Percentiles rank a stretch among this genome's conserved stretches.
phyloP scores from a whole-genome alignment of 1,140 invertebrate genomes.

The Meloidogyne floridensis region DNA sequence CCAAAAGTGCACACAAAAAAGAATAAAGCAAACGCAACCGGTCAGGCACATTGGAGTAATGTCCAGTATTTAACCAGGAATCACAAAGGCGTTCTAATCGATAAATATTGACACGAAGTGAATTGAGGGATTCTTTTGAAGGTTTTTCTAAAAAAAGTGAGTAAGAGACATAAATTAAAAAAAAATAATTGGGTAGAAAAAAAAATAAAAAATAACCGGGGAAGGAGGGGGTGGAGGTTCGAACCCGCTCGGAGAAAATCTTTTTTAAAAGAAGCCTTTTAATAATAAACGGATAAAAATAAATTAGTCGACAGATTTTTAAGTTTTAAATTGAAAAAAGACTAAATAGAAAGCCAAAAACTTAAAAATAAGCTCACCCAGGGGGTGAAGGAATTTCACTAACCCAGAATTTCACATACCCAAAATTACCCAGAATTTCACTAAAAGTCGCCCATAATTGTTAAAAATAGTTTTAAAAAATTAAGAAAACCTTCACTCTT shows the following conservation, averaged over 20 bases:
- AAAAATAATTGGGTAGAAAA: too few species aligned
- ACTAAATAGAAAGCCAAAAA: too few species aligned
- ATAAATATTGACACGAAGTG: background rate
- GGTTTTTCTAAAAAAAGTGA: background rate
- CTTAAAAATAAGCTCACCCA: too few species aligned
- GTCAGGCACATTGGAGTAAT: constrained; percentile 51
- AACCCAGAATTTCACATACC: too few species aligned
- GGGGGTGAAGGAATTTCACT: too few species aligned
- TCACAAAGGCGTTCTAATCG: constrained; percentile 25
- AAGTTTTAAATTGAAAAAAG: too few species aligned
- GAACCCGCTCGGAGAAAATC: background rate
- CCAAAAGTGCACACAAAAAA: constrained; percentile 35
- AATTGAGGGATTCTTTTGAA: background rate
- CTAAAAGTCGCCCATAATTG: background rate
- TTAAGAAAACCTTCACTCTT: background rate
- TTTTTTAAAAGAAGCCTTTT: too few species aligned
- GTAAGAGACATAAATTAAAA: background rate
- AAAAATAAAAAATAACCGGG: background rate
- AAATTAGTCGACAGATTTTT: too few species aligned
- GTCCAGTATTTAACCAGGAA: constrained; percentile 46
- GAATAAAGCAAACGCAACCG: constrained; percentile 45
- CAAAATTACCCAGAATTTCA: too few species aligned
- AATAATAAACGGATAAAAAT: too few species aligned
- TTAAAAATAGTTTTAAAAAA: background rate
- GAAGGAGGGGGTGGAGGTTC: background rate